phyloP scores from a whole-genome alignment of 2,113 vertebrate genomes.

The Ardeotis arabs region DNA sequence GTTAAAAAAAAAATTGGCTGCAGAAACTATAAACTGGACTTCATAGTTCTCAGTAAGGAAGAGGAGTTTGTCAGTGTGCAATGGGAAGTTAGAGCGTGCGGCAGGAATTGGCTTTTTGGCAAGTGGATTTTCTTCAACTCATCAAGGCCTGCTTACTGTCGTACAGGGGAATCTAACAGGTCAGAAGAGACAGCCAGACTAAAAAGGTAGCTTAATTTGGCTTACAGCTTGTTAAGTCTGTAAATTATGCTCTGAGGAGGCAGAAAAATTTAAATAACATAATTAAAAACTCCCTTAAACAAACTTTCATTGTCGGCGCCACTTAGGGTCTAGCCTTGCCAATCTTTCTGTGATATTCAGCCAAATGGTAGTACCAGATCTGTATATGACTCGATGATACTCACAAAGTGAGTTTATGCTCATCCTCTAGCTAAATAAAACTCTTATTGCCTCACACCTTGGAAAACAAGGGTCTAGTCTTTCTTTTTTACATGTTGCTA shows the following conservation, averaged over 20 bases:
- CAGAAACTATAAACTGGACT: neutral
- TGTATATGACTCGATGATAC: neutral
- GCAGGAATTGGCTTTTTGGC: neutral
- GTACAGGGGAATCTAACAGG: neutral
- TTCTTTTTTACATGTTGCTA: neutral
- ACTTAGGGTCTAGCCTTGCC: neutral
- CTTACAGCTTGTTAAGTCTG: neutral
- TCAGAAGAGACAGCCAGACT: neutral
- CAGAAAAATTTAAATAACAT: neutral
- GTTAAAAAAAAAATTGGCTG: accelerated
- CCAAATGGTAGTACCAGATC: neutral
- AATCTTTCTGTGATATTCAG: neutral
- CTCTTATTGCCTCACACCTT: neutral
- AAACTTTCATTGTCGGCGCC: neutral
- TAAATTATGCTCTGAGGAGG: neutral
- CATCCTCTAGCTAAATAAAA: neutral
- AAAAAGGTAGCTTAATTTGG: neutral
- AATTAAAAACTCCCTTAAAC: neutral
- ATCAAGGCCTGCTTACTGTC: neutral
- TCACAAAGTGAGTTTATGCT: neutral
- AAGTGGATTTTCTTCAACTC: neutral
- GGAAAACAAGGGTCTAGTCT: neutral
- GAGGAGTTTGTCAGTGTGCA: accelerated
- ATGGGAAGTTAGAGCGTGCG: accelerated
- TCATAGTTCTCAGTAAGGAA: accelerated